Evolutionary conservation across 2,113 vertebrate species (phyloP).

Genomic region (Beaufortia kweichowensis): DNA sequence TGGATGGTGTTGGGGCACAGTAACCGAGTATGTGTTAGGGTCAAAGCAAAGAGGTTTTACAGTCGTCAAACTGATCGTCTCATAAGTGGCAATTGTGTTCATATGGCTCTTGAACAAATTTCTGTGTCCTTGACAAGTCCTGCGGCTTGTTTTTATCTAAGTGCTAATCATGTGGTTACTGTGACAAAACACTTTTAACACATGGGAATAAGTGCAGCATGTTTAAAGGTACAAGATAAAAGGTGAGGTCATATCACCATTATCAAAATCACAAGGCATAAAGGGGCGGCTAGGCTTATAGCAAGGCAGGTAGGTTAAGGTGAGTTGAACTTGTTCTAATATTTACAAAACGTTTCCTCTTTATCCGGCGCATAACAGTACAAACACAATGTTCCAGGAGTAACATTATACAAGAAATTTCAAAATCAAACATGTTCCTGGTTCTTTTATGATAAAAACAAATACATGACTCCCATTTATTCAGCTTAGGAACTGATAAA

Average conservation of each 20-base stretch:
- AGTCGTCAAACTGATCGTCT: not conserved
- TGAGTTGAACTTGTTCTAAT: not conserved
- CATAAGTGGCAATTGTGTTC: not conserved
- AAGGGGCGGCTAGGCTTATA: conserved; percentile 16
- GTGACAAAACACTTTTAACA: conserved; percentile 20
- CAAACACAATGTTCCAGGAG: conserved; percentile 3
- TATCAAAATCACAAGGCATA: conserved; percentile 36
- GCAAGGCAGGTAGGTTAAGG: conserved; percentile 7
- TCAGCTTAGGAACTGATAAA: not conserved
- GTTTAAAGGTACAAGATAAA: conserved; percentile 11
- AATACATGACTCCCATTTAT: not conserved
- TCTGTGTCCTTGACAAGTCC: not conserved
- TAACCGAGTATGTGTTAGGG: not conserved
- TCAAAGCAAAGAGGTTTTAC: not conserved
- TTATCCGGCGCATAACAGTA: not conserved
- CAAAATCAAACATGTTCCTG: not conserved
- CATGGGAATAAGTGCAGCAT: conserved; percentile 29
- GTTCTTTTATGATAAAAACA: not conserved
- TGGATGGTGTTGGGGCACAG: not conserved
- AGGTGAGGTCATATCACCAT: conserved; percentile 25
- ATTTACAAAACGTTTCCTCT: conserved; percentile 7
- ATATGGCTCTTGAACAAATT: not conserved
- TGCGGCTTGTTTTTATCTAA: conserved; percentile 33
- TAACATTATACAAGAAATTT: not conserved
- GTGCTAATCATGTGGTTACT: conserved; percentile 12